Conservation (phyloP, 2,797 vertebrate genomes). For the Paedocypris micromegethes region DNA sequence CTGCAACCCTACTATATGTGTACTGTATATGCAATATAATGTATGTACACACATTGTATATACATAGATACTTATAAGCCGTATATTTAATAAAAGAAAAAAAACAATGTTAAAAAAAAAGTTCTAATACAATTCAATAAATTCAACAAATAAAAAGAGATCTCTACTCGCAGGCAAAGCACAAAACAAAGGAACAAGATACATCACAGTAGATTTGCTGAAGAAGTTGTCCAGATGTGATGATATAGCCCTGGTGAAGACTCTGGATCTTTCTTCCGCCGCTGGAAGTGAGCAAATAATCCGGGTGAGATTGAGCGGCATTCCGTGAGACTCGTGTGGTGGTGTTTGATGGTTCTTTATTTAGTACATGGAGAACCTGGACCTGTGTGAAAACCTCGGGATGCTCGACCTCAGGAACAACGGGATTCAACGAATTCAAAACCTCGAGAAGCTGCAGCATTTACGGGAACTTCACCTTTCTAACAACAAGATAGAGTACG, state of each 20-base stretch:
- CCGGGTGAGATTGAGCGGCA: constrained; percentile 60
- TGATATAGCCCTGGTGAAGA: constrained; percentile 61
- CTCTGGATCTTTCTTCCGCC: constrained; percentile 73
- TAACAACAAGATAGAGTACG: constrained; percentile 59
- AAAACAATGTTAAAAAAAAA: too few species aligned
- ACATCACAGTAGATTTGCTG: constrained; percentile 74
- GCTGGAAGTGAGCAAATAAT: constrained; percentile 73
- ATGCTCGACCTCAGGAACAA: constrained; percentile 75
- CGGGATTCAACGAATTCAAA: constrained; percentile 78
- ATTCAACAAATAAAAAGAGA: too few species aligned
- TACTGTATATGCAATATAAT: too few species aligned
- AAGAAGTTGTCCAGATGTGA: constrained; percentile 71
- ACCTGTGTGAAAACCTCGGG: constrained; percentile 72
- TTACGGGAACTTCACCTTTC: constrained; percentile 77
- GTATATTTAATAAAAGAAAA: too few species aligned
- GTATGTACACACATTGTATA: too few species aligned
- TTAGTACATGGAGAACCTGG: constrained; percentile 80
- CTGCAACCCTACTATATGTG: too few species aligned
- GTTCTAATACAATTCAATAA: too few species aligned
- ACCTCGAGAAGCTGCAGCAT: constrained; percentile 68
- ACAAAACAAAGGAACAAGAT: constrained; percentile 61
- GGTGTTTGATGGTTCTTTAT: constrained; percentile 33
- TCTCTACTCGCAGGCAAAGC: constrained; percentile 57
- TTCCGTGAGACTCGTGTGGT: background rate
- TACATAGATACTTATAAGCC: too few species aligned